phyloP scores from a whole-genome alignment of 1,140 invertebrate genomes.

The silkworm (Bombyx mori) region DNA sequence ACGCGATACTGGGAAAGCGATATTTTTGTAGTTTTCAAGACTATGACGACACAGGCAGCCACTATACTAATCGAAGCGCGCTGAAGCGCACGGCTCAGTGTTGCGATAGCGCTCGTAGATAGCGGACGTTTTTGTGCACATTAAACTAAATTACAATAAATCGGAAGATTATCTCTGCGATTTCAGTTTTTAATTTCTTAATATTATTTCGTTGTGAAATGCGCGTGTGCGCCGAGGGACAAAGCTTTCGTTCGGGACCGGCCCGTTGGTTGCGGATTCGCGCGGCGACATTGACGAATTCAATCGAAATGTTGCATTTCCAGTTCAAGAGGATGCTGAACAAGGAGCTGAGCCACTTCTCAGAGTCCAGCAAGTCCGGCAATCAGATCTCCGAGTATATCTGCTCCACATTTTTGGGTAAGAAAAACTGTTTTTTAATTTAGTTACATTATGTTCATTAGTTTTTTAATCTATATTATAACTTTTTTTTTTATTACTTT shows the following conservation, averaged over 20 bases:
- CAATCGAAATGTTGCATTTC: slow-evolving; percentile 69
- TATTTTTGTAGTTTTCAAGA: slow-evolving; percentile 34
- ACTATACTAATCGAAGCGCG: slow-evolving; percentile 31
- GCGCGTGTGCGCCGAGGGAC: slow-evolving; percentile 55
- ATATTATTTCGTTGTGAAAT: slow-evolving; percentile 40
- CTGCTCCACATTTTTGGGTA: slow-evolving; percentile 98
- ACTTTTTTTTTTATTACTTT: too few species aligned
- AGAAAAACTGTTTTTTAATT: slow-evolving; percentile 60
- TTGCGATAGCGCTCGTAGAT: slow-evolving; percentile 41
- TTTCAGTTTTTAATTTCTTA: slow-evolving; percentile 7
- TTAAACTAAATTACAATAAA: slow-evolving; percentile 8
- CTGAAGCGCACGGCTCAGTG: slow-evolving; percentile 38
- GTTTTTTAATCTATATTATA: neutral
- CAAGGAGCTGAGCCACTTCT: slow-evolving; percentile 99
- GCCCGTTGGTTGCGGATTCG: slow-evolving; percentile 50
- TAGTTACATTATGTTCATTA: neutral
- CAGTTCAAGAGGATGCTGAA: slow-evolving; percentile 99
- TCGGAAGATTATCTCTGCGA: slow-evolving; percentile 16
- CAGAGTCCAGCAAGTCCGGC: slow-evolving; percentile 98
- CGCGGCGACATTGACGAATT: slow-evolving; percentile 48
- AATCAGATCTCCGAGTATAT: slow-evolving; percentile 99
- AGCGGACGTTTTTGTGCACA: slow-evolving; percentile 30
- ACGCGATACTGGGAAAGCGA: slow-evolving; percentile 39
- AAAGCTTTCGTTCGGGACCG: slow-evolving; percentile 42
- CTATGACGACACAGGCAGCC: slow-evolving; percentile 25